Percentiles rank a stretch among this genome's conserved stretches.
Evolutionary conservation across 2,113 vertebrate species (phyloP).

Genomic region (Anoplopoma fimbria): DNA sequence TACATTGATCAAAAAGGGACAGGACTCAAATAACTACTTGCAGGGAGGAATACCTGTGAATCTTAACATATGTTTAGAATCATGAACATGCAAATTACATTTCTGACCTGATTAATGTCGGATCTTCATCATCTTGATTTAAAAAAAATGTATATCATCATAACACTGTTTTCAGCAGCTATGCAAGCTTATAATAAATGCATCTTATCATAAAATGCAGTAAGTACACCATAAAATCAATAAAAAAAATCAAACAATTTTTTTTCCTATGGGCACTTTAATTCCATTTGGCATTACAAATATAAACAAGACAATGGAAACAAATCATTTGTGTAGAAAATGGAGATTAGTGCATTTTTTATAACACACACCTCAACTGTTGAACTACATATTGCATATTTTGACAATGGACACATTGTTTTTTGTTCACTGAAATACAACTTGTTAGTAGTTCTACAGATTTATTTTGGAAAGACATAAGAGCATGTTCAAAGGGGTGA

Average conservation of each 20-base stretch:
- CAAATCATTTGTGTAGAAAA: conserved; percentile 72
- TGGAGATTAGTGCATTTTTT: conserved; percentile 12
- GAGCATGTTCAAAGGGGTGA: conserved; percentile 44
- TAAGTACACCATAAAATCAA: neutral
- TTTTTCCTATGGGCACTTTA: conserved; percentile 86
- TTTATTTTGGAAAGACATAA: conserved; percentile 24
- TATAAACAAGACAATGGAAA: conserved; percentile 69
- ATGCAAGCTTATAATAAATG: neutral
- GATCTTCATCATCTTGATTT: neutral
- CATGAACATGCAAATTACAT: neutral
- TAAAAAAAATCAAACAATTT: neutral
- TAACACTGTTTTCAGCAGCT: neutral
- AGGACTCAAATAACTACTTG: too few relatives aligned
- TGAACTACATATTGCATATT: conserved; percentile 23
- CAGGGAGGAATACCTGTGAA: neutral
- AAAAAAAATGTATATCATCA: neutral
- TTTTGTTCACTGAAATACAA: conserved; percentile 30
- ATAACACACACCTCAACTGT: conserved; percentile 25
- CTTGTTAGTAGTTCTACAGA: conserved; percentile 22
- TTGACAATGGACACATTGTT: neutral
- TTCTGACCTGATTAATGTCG: neutral
- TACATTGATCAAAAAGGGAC: neutral
- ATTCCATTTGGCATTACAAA: conserved; percentile 89
- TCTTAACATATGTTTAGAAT: neutral
- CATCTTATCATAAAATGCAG: neutral